A percentile compares a stretch with the other conserved stretches of the same genome.
These are phyloP conservation scores for Proctacanthus coquilletti DNA, from an alignment of 1,140 invertebrate species.

Conservation along the genomic window DNA sequence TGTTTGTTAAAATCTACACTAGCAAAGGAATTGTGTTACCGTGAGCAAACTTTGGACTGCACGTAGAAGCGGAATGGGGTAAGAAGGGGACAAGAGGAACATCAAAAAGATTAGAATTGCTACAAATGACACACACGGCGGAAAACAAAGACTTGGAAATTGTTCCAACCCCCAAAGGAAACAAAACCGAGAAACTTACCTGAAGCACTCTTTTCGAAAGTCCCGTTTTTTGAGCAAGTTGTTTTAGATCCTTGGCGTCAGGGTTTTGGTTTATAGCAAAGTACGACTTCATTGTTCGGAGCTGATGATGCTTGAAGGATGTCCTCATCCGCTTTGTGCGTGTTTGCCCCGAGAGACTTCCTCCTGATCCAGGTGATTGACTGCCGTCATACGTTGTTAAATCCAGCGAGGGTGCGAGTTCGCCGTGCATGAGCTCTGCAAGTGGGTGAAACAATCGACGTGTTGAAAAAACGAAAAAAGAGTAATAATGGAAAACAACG, in stretches of 20 bases:
- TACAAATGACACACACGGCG: too few relatives aligned
- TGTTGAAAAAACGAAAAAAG: too few relatives aligned
- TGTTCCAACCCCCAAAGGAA: too few relatives aligned
- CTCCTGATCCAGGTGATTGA: conserved; percentile 12
- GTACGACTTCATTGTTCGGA: conserved; percentile 95
- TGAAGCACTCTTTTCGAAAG: conserved; percentile 90
- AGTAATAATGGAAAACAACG: too few relatives aligned
- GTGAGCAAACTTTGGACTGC: too few relatives aligned
- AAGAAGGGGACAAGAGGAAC: too few relatives aligned
- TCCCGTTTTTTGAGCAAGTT: conserved; percentile 91
- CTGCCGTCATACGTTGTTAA: conserved; percentile 46
- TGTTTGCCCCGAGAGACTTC: conserved; percentile 33
- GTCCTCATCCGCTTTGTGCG: conserved; percentile 84
- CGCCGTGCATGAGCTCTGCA: conserved; percentile 54
- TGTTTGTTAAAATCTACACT: too few relatives aligned
- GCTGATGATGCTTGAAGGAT: conserved; percentile 93
- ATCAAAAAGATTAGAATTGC: too few relatives aligned
- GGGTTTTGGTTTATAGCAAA: conserved; percentile 96
- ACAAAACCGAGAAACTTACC: conserved; percentile 53
- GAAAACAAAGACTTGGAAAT: too few relatives aligned
- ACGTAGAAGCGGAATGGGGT: too few relatives aligned
- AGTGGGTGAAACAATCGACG: too few relatives aligned
- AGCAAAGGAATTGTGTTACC: too few relatives aligned
- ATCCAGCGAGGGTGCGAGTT: conserved; percentile 65
- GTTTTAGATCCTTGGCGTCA: conserved; percentile 89